phyloP scores from a whole-genome alignment of 2,888 invertebrate genomes.

The Lathronympha strigana region DNA sequence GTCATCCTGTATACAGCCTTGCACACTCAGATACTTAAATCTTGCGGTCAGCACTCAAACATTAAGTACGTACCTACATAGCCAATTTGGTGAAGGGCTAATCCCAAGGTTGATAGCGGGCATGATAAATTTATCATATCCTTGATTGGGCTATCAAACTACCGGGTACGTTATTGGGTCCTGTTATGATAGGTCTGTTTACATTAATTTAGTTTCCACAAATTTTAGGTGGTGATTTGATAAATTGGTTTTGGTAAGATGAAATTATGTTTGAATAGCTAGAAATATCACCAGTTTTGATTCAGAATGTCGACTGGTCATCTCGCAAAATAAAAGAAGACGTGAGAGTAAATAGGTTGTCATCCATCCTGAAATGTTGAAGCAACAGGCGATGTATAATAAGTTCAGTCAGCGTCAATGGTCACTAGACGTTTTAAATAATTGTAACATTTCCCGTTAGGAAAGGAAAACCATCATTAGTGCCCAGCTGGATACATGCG shows the following conservation, averaged over 20 bases:
- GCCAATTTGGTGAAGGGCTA: conserved; percentile 25
- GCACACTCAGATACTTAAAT: too few relatives aligned
- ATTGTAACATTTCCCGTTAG: neutral
- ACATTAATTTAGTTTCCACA: neutral
- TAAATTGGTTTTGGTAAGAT: neutral
- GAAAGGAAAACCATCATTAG: too few relatives aligned
- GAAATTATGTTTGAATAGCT: neutral
- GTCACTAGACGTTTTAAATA: neutral
- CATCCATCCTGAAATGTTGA: too few relatives aligned
- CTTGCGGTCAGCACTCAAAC: too few relatives aligned
- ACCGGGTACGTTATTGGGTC: neutral
- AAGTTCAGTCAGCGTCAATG: neutral
- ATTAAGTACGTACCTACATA: conserved; percentile 4
- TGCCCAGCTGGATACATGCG: too few relatives aligned
- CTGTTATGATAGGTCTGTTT: neutral
- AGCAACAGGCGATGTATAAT: neutral
- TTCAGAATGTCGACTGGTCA: too few relatives aligned
- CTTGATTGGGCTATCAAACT: conserved; percentile 9
- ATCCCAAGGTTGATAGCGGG: conserved; percentile 14
- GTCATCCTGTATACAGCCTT: too few relatives aligned
- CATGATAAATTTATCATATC: conserved; percentile 2
- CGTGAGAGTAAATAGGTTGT: too few relatives aligned
- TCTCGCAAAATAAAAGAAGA: too few relatives aligned
- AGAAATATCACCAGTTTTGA: neutral
- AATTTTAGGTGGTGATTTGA: neutral